These are phyloP conservation scores for Premnoplex brunnescens DNA, from an alignment of 2,797 vertebrate genomes.

Conservation along the genomic window DNA sequence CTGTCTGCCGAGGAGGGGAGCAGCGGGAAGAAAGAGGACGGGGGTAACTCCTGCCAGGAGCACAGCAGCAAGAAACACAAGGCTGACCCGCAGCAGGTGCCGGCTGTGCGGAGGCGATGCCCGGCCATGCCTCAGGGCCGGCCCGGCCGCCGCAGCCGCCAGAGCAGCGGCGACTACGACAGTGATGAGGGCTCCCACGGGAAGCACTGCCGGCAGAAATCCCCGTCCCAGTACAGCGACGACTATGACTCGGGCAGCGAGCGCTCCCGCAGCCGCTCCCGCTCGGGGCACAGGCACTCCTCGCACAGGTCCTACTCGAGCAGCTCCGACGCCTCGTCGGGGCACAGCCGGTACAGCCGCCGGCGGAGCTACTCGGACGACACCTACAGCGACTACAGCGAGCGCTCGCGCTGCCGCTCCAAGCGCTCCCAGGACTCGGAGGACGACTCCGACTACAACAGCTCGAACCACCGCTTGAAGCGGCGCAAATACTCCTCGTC, in stretches of 20 bases:
- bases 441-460: constrained; percentile 87
- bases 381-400: constrained; percentile 94
- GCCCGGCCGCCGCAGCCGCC: constrained; percentile 69
- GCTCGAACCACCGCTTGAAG: constrained; percentile 86
- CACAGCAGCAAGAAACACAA: constrained; percentile 84
- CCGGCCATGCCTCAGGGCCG: not conserved
- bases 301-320: constrained; percentile 87
- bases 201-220: constrained; percentile 81
- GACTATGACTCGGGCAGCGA: constrained; percentile 88
- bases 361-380: constrained; percentile 89
- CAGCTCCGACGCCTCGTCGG: constrained; percentile 91
- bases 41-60: constrained; percentile 79
- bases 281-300: constrained; percentile 79
- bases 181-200: constrained; percentile 82
- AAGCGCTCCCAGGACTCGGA: constrained; percentile 85
- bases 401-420: constrained; percentile 77
- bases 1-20: constrained; percentile 80
- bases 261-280: constrained; percentile 87
- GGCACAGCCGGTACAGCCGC: constrained; percentile 87
- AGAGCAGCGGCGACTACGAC: constrained; percentile 89
- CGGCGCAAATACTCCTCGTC: constrained; percentile 87
- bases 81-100: constrained; percentile 74
- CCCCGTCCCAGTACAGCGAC: constrained; percentile 83
- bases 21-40: constrained; percentile 73
- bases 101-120: constrained; percentile 20